Percentiles rank a stretch among this genome's conserved stretches.
Evolutionary conservation across 2,888 invertebrate species (phyloP).

Genomic region (Drosophila maculinotata): DNA sequence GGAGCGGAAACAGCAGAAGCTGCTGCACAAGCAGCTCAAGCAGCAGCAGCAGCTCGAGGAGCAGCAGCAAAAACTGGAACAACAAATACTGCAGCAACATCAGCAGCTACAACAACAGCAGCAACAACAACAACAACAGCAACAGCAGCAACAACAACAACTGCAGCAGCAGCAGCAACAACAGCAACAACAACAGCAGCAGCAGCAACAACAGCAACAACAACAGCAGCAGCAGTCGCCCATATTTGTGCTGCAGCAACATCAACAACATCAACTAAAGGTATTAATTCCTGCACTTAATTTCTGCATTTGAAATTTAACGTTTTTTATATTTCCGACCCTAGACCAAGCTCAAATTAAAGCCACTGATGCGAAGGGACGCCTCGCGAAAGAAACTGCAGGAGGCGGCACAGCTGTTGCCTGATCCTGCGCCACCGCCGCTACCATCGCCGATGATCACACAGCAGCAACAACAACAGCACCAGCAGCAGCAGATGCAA

Average conservation of each 20-base stretch:
- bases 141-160: constrained; percentile 51
- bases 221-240: constrained; percentile 45
- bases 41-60: constrained; percentile 61
- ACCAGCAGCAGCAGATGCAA: constrained; percentile 66
- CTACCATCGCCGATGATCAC: constrained; percentile 43
- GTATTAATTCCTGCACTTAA: constrained; percentile 3
- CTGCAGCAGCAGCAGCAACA: constrained; percentile 49
- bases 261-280: constrained; percentile 39
- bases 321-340: neutral
- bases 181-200: constrained; percentile 52
- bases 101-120: constrained; percentile 53
- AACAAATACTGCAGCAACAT: constrained; percentile 60
- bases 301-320: neutral
- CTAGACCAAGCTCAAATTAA: constrained; percentile 57
- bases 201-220: constrained; percentile 49
- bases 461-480: constrained; percentile 16
- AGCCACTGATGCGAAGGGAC: constrained; percentile 64
- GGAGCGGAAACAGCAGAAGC: constrained; percentile 61
- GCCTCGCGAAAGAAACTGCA: constrained; percentile 61
- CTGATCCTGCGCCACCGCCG: constrained; percentile 56
- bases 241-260: constrained; percentile 43
- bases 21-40: constrained; percentile 56
- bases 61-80: constrained; percentile 59
- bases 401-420: constrained; percentile 46
- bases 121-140: constrained; percentile 41